phyloP scores from a whole-genome alignment of 1,140 invertebrate genomes.

The Aphaenogaster ashmeadi region DNA sequence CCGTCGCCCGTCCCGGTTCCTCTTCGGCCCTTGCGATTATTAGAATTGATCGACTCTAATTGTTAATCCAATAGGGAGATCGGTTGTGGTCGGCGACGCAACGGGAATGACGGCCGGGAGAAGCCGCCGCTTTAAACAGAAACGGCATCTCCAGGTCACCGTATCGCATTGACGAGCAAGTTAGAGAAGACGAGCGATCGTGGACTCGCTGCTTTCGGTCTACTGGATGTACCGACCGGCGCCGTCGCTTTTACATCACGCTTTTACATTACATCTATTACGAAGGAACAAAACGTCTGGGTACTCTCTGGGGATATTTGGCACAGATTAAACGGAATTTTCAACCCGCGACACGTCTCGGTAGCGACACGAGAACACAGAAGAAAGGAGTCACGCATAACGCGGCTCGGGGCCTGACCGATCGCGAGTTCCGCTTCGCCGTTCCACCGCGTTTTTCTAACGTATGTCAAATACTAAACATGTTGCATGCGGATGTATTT shows the following conservation, averaged over 20 bases:
- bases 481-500: conserved; percentile 59
- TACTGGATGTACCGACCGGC: conserved; percentile 52
- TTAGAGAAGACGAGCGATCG: conserved; percentile 66
- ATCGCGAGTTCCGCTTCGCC: not conserved
- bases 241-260: conserved; percentile 17
- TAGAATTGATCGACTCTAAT: not conserved
- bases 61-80: conserved; percentile 22
- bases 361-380: conserved; percentile 42
- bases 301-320: conserved; percentile 79
- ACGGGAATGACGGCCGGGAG: conserved; percentile 30
- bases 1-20: conserved; percentile 36
- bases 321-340: conserved; percentile 81
- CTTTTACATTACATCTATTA: conserved; percentile 62
- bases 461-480: conserved; percentile 80
- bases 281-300: conserved; percentile 79
- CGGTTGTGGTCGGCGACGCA: conserved; percentile 19
- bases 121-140: not conserved
- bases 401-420: not conserved
- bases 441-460: conserved; percentile 70
- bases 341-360: conserved; percentile 44
- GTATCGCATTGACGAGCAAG: conserved; percentile 47
- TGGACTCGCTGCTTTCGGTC: conserved; percentile 4
- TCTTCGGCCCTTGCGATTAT: conserved; percentile 20
- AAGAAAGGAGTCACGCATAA: conserved; percentile 41
- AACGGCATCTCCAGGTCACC: conserved; percentile 23